Percentiles rank a stretch among this genome's conserved stretches.
These are phyloP conservation scores for Syrphus vitripennis DNA, from an alignment of 2,888 invertebrate species.

Conservation along the genomic window DNA sequence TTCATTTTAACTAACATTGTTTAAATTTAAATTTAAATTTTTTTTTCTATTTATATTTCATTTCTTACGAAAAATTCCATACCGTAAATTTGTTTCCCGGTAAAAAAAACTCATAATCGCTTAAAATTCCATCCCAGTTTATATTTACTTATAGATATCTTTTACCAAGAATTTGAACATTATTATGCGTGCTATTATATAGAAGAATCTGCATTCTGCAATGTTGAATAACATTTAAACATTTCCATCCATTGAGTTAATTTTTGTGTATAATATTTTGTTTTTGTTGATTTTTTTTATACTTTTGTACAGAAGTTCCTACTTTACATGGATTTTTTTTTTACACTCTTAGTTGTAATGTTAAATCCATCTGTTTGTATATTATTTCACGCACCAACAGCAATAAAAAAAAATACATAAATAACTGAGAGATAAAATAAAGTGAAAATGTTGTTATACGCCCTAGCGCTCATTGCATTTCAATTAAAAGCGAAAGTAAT, in stretches of 20 bases:
- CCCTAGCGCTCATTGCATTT: constrained; percentile 56
- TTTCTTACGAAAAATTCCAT: no score
- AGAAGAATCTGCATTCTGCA: constrained; percentile 26
- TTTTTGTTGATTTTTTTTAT: neutral
- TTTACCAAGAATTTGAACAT: neutral
- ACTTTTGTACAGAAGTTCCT: neutral
- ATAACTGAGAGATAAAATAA: constrained; percentile 8
- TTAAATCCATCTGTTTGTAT: constrained; percentile 18
- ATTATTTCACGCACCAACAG: constrained; percentile 38
- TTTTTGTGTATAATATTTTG: neutral
- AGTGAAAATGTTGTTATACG: constrained; percentile 36
- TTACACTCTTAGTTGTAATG: constrained; percentile 21
- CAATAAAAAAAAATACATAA: neutral
- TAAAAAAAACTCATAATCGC: no score
- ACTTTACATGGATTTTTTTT: constrained; percentile 4
- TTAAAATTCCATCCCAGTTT: no score
- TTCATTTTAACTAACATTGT: no score
- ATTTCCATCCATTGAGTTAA: neutral
- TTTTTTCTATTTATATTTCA: no score
- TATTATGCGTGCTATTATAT: no score
- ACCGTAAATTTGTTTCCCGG: no score
- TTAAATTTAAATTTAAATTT: no score
- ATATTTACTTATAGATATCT: neutral
- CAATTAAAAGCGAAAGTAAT: constrained; percentile 69
- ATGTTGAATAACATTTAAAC: neutral